These are phyloP conservation scores for Panthera tigris DNA, from an alignment of 2,113 vertebrate genomes.

Conservation along the genomic window DNA sequence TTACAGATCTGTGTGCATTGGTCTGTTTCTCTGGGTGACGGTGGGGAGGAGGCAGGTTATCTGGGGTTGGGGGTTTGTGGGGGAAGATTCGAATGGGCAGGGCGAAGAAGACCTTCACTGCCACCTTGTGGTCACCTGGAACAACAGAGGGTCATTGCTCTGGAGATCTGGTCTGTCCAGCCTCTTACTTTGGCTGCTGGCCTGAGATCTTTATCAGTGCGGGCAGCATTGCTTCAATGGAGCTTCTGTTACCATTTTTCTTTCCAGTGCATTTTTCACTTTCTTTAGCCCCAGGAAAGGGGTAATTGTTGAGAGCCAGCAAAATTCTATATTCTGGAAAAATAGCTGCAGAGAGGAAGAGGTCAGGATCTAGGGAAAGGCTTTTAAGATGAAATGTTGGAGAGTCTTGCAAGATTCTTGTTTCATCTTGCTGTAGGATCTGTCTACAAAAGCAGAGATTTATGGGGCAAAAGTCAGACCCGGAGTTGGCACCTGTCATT, in stretches of 20 bases:
- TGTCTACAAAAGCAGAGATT: neutral
- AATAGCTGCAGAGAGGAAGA: neutral
- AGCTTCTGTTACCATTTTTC: neutral
- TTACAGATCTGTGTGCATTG: neutral
- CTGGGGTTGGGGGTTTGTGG: neutral
- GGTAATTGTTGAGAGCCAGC: neutral
- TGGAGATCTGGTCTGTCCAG: neutral
- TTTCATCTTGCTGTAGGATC: neutral
- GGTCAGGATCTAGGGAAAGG: neutral
- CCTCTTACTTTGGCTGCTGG: neutral
- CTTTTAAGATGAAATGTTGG: neutral
- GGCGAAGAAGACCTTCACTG: slow-evolving; percentile 39
- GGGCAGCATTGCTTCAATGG: neutral
- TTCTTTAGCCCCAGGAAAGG: neutral
- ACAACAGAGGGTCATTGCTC: neutral
- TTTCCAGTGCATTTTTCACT: slow-evolving; percentile 20
- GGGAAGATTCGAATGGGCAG: neutral
- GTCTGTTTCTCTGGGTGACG: neutral
- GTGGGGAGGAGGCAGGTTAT: neutral
- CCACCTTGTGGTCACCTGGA: slow-evolving; percentile 76
- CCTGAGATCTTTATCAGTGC: neutral
- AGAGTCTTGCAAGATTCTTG: neutral
- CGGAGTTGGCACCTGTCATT: slow-evolving; percentile 56
- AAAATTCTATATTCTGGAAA: neutral
- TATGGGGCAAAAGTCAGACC: neutral